Conservation (phyloP, 2,113 vertebrate species). For the Takifugu bimaculatus region DNA sequence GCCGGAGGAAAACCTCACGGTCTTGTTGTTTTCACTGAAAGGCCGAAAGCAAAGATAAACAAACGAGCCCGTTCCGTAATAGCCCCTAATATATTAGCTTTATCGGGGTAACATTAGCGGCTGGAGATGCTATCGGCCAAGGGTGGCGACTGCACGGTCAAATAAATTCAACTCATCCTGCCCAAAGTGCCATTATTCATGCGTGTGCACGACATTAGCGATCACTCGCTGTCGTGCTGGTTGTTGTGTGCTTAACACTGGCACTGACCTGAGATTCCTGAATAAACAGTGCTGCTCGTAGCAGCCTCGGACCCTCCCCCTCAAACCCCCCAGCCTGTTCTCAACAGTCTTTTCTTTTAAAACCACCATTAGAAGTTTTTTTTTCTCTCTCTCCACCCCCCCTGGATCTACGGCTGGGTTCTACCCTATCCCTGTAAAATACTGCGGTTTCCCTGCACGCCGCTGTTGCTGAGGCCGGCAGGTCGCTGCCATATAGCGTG, state of each 20-base stretch:
- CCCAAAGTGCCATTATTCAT: conserved; percentile 21
- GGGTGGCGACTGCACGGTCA: neutral
- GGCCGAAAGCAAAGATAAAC: neutral
- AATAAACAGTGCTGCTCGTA: conserved; percentile 59
- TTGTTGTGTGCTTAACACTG: conserved; percentile 63
- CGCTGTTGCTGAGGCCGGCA: conserved; percentile 35
- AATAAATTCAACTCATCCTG: conserved; percentile 7
- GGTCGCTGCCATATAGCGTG: conserved; percentile 51
- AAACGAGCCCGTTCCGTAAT: neutral
- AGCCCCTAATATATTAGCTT: neutral
- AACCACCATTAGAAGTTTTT: conserved; percentile 60
- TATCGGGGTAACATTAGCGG: neutral
- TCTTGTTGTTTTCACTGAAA: neutral
- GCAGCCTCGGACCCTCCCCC: conserved; percentile 52
- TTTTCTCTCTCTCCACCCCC: conserved; percentile 6
- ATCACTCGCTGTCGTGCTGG: conserved; percentile 42
- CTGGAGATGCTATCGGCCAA: neutral
- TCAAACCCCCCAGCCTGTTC: conserved; percentile 48
- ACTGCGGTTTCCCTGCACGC: conserved; percentile 57
- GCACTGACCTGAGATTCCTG: conserved; percentile 64
- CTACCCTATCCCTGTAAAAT: conserved; percentile 61
- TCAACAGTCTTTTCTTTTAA: conserved; percentile 66
- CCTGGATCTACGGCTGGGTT: conserved; percentile 42
- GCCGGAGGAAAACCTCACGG: neutral
- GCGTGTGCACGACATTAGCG: conserved; percentile 27